phyloP scores from a whole-genome alignment of 2,888 invertebrate genomes.

The Nymphalis c-album region DNA sequence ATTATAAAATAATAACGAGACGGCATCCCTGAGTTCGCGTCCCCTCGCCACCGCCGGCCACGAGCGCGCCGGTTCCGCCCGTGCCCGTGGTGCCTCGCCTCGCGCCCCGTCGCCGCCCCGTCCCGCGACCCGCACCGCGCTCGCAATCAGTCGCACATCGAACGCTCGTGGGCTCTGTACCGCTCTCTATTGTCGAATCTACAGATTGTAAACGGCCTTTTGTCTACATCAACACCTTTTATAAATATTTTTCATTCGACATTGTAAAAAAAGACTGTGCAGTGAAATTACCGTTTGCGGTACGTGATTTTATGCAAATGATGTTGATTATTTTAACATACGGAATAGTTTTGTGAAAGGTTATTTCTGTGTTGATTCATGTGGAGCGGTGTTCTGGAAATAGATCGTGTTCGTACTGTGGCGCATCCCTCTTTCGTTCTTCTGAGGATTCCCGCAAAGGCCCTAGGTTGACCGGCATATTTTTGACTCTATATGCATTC shows the following conservation, averaged over 20 bases:
- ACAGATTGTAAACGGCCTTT: conserved; percentile 67
- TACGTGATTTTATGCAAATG: conserved; percentile 68
- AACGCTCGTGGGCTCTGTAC: conserved; percentile 69
- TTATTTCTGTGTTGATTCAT: conserved; percentile 82
- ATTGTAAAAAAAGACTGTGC: conserved; percentile 67
- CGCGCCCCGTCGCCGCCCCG: conserved; percentile 42
- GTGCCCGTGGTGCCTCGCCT: conserved; percentile 40
- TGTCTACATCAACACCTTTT: conserved; percentile 61
- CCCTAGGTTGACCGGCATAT: conserved; percentile 45
- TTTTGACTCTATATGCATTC: conserved; percentile 37
- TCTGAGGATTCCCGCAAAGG: conserved; percentile 64
- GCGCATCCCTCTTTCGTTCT: conserved; percentile 70
- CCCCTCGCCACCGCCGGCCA: conserved; percentile 43
- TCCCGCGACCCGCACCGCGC: conserved; percentile 41
- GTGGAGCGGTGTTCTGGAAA: conserved; percentile 79
- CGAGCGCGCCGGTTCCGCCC: conserved; percentile 33
- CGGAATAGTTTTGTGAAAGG: conserved; percentile 74
- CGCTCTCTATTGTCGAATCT: conserved; percentile 54
- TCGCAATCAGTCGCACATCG: conserved; percentile 68
- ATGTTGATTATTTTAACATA: conserved; percentile 69
- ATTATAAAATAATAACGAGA: conserved; percentile 30
- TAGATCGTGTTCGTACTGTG: conserved; percentile 72
- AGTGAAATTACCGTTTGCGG: conserved; percentile 77
- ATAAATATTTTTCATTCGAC: conserved; percentile 54
- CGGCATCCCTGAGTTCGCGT: conserved; percentile 50